Evolutionary conservation across 2,113 vertebrate genomes (phyloP).

Genomic region (Oreamnos americanus): DNA sequence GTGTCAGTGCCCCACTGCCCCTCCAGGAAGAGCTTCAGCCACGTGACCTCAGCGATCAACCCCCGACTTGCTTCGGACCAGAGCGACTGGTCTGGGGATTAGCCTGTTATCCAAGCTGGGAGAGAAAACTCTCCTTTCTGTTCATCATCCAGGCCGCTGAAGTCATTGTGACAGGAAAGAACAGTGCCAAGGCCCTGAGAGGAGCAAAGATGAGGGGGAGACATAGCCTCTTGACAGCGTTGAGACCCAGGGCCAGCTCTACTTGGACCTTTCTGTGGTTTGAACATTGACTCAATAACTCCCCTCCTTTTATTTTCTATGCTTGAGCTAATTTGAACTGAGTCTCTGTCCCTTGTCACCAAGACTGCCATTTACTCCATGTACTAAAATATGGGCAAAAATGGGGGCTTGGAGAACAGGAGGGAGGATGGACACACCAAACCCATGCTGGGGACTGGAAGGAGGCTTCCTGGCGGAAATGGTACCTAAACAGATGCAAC

Average conservation of each 20-base stretch:
- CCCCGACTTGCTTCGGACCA: neutral
- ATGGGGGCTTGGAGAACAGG: neutral
- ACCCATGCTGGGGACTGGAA: neutral
- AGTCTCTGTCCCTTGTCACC: neutral
- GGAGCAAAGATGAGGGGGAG: neutral
- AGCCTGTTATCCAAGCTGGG: neutral
- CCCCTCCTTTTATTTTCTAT: neutral
- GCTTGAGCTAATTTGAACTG: neutral
- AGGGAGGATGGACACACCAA: accelerated
- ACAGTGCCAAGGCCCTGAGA: neutral
- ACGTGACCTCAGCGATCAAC: neutral
- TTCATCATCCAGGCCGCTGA: neutral
- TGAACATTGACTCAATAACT: neutral
- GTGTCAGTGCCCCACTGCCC: neutral
- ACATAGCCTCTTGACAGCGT: accelerated
- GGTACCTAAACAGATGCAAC: too few species aligned
- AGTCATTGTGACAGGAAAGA: neutral
- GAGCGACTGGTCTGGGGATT: neutral
- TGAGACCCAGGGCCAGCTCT: accelerated
- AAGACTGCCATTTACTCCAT: neutral
- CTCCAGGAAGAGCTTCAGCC: neutral
- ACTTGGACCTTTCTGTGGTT: neutral
- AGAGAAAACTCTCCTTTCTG: neutral
- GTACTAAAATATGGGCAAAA: neutral
- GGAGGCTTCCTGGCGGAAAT: neutral